Evolutionary conservation across 2,113 vertebrate genomes (phyloP).

Genomic region (Stomatorhinus ivindoensis): DNA sequence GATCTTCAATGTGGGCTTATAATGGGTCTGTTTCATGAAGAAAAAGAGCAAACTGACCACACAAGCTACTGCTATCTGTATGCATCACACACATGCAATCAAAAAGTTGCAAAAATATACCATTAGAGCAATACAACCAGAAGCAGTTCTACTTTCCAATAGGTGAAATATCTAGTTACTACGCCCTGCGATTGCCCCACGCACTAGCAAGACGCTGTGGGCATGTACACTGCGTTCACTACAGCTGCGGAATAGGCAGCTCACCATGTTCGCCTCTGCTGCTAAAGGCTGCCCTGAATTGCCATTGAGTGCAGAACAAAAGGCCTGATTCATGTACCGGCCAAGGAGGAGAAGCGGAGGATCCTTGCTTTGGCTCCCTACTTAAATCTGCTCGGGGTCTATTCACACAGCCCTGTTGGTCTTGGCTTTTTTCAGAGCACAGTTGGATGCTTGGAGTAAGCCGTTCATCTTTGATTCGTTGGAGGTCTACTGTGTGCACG

Average conservation of each 20-base stretch:
- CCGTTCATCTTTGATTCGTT: not conserved
- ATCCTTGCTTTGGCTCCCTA: conserved; percentile 12
- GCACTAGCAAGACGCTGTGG: not conserved
- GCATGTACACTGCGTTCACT: not conserved
- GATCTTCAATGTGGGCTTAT: not conserved
- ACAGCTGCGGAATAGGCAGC: not conserved
- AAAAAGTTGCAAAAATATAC: not conserved
- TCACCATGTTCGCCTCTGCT: not conserved
- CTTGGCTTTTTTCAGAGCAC: not conserved
- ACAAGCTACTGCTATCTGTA: not conserved
- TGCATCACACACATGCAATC: not conserved
- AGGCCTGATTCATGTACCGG: conserved; percentile 18
- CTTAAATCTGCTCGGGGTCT: conserved; percentile 9
- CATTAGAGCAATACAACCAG: not conserved
- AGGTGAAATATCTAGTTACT: not conserved
- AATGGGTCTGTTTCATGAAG: not conserved
- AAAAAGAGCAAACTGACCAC: not conserved
- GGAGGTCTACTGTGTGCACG: not conserved
- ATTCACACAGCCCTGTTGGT: conserved; percentile 13
- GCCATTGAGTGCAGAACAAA: conserved; percentile 16
- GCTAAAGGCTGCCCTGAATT: not conserved
- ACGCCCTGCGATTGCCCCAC: too few species aligned
- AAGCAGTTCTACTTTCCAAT: not conserved
- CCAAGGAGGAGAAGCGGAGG: conserved; percentile 3
- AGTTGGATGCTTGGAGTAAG: not conserved